Base-by-base conservation (phyloP, 2,888 invertebrate genomes). In the Watsonalla binaria region DNA sequence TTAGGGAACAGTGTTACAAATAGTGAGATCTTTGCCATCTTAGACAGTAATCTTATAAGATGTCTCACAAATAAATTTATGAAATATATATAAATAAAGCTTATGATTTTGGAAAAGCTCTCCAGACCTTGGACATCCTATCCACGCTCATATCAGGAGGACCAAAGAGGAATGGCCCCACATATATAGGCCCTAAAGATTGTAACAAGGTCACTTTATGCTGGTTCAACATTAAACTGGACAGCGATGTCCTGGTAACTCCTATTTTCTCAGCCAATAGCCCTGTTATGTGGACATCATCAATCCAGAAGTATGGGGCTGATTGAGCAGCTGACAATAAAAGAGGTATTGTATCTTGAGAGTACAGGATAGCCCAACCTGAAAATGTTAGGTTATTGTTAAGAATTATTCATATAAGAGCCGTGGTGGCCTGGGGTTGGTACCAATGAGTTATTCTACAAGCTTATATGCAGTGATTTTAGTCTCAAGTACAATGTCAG, bases 281-380 rank as follows among this genome's bases (percentile, higher is more conserved):
- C 33, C 96, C 96, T 0, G 96, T 96, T 45, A 96, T 90, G 68
- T 94, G 95, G 42, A 95, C 95, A 78, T 96, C 96, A 74, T 96
- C 96, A 51, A 96, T 94, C 96, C 96, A 96, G 84, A 96, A 96
- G 74, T 94, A 96, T 2, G 92, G 92, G 5, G 90, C 82, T 6
- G 79, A 83, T 67, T 94, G 93, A 0, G 94, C 94, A 49, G 92
- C 91, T 53, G 84, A 84, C 51, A 93, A 92, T 11, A 94, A 80
- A 35, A 88, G 82, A 55, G 86, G 87, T 13, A 92, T 92, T 45
- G 92, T 92, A 72, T 94, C 94, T 46, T 92, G 88, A 0, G 94
- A 94, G 70, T 94, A 94, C 9, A 95, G 82, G 55, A 95, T 92
- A 2, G 92, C 93, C 92, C 93, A 94, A 48, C 85, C 85, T 85